A percentile compares a stretch with the other conserved stretches of the same genome.
Conservation (phyloP, 2,113 vertebrate genomes). For the Microcebus jonahi region DNA sequence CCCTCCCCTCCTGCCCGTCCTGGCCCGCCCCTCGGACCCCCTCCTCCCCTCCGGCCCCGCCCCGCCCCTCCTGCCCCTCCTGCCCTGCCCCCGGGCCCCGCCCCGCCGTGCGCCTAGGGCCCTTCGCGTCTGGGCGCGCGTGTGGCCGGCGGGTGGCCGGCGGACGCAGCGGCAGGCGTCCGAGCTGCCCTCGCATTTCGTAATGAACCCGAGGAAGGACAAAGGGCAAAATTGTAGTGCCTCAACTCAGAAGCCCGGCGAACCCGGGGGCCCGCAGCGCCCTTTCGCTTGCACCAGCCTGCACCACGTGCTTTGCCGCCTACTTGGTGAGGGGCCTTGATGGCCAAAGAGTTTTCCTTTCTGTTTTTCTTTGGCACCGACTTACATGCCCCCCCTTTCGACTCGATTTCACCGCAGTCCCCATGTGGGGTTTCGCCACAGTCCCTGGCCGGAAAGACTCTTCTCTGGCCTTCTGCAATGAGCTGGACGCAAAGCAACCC, state of each 20-base stretch:
- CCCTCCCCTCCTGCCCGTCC: background rate
- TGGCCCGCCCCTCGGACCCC: background rate
- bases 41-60: background rate
- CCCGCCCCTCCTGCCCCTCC: background rate
- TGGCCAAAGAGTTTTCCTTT: background rate
- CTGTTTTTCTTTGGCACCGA: background rate
- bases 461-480: background rate
- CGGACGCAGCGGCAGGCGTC: accelerated
- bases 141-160: accelerated
- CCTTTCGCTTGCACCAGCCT: background rate
- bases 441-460: background rate
- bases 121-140: accelerated
- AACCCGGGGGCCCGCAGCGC: background rate
- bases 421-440: slow-evolving; percentile 14
- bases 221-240: background rate
- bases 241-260: background rate
- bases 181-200: background rate
- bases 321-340: background rate
- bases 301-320: too few species aligned
- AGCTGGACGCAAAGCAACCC: background rate
- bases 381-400: background rate
- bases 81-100: background rate
- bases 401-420: slow-evolving; percentile 20
- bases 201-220: background rate
- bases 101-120: background rate